Evolutionary conservation across 1,140 invertebrate genomes (phyloP), one percentile per base, ranked within the genome.

Genomic region (Listronotus oregonensis): DNA sequence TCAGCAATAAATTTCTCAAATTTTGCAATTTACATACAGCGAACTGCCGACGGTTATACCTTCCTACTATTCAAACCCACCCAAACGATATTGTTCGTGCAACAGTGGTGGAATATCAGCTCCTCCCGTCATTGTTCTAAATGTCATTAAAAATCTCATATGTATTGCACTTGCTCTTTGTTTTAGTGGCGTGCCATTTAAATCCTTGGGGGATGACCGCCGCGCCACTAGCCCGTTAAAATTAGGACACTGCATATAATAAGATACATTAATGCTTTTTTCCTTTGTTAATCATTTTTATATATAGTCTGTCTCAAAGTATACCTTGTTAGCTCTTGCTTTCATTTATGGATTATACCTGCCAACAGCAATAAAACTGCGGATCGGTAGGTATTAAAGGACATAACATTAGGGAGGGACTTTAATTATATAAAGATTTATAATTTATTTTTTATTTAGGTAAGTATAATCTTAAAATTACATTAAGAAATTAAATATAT

Each of bases 121-220:
- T 54, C 50, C 60, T 63, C 60, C 60, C 60, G 49, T 63, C 60
- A 63, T 63, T 63, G 60, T 63, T 63, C 14, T 37, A 63, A 63
- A 54, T 52, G 50, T 50, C 49, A 63, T 63, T 63, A 63, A 63
- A 63, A 63, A 44, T 54, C 27, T 63, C 49, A 54, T 49, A 54
- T 63, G 60, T 54, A 31, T 40, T 61, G 56, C 44, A 47, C 31
- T 61, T 61, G 49, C 58, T 47, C 52, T 51, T 37, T 40, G 44
- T 50, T 17, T 37, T 43, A 50, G 14, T 31, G 31, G 46, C 57
- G 31, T 60, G 57, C 57, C 57, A 60, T 60, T 60, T 43, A 60
- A 60, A 50, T 60, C 46, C 57, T 37, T 50, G 10, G 43, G 43
- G 43, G 43, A 46, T 46, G 43, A 11, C 43, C 43, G 43, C 14